Evolutionary conservation across 2,113 vertebrate species (phyloP).

Genomic region (Brachyistius frenatus): DNA sequence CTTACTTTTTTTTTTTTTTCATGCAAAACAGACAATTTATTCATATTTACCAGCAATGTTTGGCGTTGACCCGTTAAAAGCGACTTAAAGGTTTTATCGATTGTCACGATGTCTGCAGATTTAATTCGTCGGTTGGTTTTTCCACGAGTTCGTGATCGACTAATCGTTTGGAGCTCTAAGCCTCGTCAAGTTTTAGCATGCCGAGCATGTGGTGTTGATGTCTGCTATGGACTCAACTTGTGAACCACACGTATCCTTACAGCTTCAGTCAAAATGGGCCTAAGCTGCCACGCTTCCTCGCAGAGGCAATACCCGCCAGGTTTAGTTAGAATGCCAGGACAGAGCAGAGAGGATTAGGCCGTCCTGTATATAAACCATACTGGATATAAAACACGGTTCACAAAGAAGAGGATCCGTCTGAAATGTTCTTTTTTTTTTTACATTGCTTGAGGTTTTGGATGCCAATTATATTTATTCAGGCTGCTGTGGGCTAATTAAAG

Average conservation of each 20-base stretch:
- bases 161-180: background rate
- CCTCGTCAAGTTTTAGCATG: background rate
- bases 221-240: background rate
- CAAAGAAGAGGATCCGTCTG: background rate
- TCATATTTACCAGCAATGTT: background rate
- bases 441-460: constrained; percentile 12
- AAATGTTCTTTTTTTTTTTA: background rate
- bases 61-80: background rate
- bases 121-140: background rate
- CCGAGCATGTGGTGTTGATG: constrained; percentile 16
- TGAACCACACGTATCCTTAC: constrained; percentile 19
- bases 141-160: background rate
- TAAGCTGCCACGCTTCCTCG: background rate
- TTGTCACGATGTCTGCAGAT: too few species aligned
- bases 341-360: constrained; percentile 5
- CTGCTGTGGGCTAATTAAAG: constrained; percentile 50
- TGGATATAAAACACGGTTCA: constrained; percentile 1
- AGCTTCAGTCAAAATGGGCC: background rate
- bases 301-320: background rate
- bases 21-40: background rate
- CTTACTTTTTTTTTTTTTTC: too few species aligned
- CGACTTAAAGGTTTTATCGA: too few species aligned
- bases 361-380: background rate
- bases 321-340: background rate
- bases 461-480: constrained; percentile 26